Evolutionary conservation across 2,888 invertebrate genomes (phyloP), one percentile per base, ranked within the genome.

Genomic region (Dicroscelio sp.): DNA sequence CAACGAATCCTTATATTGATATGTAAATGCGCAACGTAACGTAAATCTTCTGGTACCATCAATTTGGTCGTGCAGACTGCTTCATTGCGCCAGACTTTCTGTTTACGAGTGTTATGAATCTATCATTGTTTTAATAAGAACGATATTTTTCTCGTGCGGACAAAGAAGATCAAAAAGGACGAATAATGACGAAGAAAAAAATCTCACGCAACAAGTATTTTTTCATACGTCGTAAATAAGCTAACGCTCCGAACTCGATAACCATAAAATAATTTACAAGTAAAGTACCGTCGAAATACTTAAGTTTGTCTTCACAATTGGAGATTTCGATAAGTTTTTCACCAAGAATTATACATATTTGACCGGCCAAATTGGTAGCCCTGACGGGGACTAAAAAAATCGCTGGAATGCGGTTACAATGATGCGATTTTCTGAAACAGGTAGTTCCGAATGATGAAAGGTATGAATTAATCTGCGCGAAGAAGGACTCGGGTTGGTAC

Each of bases 401-500:
- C n/a, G n/a, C n/a, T n/a, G n/a, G n/a, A n/a, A n/a, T n/a, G n/a
- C n/a, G n/a, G n/a, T n/a, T n/a, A n/a, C n/a, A n/a, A n/a, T n/a
- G n/a, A n/a, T n/a, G 67, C 52, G 20, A 69, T n/a, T n/a, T n/a
- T n/a, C 67, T 83, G 73, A 84, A 84, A 65, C 63, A 75, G 85
- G 85, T 84, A 84, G 85, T 67, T 76, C 75, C 48, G 85, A 79
- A 75, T 89, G 76, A 75, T 71, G 80, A 55, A 87, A 55, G 85
- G 65, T 48, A 92, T 89, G 87, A 93, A 91, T 94, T 93, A 90
- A 93, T 90, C 85, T 86, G 79, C 78, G 82, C 60, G 65, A 80
- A 86, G 93, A 75, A 92, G 91, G 88, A 73, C 90, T 92, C 94
- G 88, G n/a, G 93, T 86, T 79, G 79, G 73, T 82, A 90, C 88